phyloP scores from a whole-genome alignment of 2,797 vertebrate genomes.

The Liasis olivaceus region DNA sequence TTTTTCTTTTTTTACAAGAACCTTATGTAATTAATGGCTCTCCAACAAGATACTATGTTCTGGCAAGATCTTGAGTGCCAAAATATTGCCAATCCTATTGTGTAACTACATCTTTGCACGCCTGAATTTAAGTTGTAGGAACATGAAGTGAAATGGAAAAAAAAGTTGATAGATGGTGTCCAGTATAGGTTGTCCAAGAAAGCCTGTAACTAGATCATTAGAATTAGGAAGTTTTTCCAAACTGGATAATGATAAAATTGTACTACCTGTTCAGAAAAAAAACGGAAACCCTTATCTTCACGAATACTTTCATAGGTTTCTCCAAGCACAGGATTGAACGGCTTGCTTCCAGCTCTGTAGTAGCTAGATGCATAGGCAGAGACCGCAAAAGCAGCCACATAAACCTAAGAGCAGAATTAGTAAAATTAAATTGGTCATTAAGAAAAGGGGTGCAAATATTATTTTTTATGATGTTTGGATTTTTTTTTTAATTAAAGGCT shows the following conservation, averaged over 20 bases:
- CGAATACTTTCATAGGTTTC: slow-evolving; percentile 94
- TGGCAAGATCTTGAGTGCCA: not conserved
- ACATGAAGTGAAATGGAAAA: slow-evolving; percentile 14
- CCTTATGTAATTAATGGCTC: not conserved
- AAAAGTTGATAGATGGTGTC: not conserved
- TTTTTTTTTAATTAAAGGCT: not conserved
- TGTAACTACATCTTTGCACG: slow-evolving; percentile 9
- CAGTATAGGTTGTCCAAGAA: slow-evolving; percentile 13
- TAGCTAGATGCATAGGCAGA: slow-evolving; percentile 94
- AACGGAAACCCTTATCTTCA: slow-evolving; percentile 91
- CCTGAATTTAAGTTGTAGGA: slow-evolving; percentile 9
- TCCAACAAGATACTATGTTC: not conserved
- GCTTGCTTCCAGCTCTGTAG: slow-evolving; percentile 94
- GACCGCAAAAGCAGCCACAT: slow-evolving; percentile 91
- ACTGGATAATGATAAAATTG: not conserved
- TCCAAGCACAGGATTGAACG: slow-evolving; percentile 95
- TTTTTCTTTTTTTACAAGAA: not conserved
- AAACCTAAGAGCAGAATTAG: slow-evolving; percentile 78
- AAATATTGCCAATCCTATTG: not conserved
- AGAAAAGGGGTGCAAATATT: not conserved
- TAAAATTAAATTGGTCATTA: slow-evolving; percentile 9
- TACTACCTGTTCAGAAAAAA: slow-evolving; percentile 87
- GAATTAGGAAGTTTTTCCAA: slow-evolving; percentile 24
- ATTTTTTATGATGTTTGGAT: not conserved
- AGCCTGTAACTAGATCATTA: slow-evolving; percentile 5